Base-by-base conservation (phyloP, 2,888 invertebrate species). In the Dioctria linearis region DNA sequence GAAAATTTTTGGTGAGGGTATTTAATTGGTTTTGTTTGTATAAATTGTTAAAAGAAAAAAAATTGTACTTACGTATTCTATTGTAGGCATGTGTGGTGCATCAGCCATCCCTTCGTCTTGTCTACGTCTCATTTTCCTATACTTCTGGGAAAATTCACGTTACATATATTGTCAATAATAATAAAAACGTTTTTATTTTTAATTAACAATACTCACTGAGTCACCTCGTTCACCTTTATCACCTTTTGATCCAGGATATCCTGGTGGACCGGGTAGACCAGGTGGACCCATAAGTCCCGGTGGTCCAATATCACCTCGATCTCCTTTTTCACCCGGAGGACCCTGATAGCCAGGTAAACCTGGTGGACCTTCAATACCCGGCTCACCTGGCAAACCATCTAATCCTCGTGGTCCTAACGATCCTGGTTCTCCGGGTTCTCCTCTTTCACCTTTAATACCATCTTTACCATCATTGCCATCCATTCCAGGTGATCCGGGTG, bases 241-340 rank as follows among this genome's bases (percentile, higher is more conserved):
- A 43, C 97, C 96, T 89, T 95, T 96, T 84, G 93, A 92, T 51
- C 97, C 97, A 3, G 96, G 96, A 89, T 96, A 96, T 3, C 96
- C 96, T 84, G 94, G 94, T 51, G 94, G 94, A 79, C 94, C 94
- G 6, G 94, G 94, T 83, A 94, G 88, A 39, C 97, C 97, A 13
- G 98, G 97, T 49, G 97, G 96, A 84, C 98, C 98, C 93, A 98
- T 95, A 86, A 97, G 92, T 82, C 98, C 98, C 9, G 98, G 96
- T 6, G 96, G 96, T 66, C 97, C 97, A 88, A 97, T 96, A 87
- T 96, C 96, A 8, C 97, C 97, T 6, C 88, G 86, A 85, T 88
- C 88, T 79, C 96, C 96, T 86, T 95, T 95, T 84, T 94, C 95
- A 69, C 98, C 98, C 86, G 96, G 96, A 4, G 95, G 94, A 37